phyloP scores from a whole-genome alignment of 2,888 invertebrate species.

The Hyles lineata region DNA sequence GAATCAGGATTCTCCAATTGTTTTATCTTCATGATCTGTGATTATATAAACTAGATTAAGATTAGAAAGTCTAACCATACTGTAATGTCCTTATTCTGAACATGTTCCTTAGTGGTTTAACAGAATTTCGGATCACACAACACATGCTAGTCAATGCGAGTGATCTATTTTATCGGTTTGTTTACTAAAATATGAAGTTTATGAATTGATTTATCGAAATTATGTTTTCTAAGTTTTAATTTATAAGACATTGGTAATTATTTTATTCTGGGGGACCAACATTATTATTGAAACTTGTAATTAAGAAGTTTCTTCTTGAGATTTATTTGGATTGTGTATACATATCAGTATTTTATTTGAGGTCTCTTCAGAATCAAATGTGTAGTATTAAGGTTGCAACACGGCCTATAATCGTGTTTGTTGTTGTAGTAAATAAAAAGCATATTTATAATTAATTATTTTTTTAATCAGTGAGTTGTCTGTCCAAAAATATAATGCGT shows the following conservation, averaged over 20 bases:
- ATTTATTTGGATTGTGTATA: not conserved
- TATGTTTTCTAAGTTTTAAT: not conserved
- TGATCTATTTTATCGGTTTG: not conserved
- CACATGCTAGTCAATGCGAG: slow-evolving; percentile 19
- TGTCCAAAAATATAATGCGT: slow-evolving; percentile 82
- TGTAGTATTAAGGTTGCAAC: slow-evolving; percentile 8
- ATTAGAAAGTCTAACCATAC: not conserved
- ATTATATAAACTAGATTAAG: slow-evolving; percentile 20
- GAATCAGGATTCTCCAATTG: slow-evolving; percentile 4
- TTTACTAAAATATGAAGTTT: not conserved
- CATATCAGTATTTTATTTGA: slow-evolving; percentile 13
- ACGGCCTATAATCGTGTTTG: slow-evolving; percentile 6
- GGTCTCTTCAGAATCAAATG: not conserved
- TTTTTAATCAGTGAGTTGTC: slow-evolving; percentile 77
- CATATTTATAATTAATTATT: slow-evolving; percentile 59
- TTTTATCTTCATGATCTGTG: slow-evolving; percentile 20
- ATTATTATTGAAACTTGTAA: not conserved
- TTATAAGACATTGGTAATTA: slow-evolving; percentile 3
- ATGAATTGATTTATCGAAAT: not conserved
- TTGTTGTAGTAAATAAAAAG: slow-evolving; percentile 44
- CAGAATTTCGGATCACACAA: slow-evolving; percentile 2
- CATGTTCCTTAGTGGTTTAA: not conserved
- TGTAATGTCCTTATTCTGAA: not conserved
- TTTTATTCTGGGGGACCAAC: slow-evolving; percentile 6
- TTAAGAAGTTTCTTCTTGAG: not conserved